Conservation (phyloP, 2,888 invertebrate species). For the Phengaris alcon region DNA sequence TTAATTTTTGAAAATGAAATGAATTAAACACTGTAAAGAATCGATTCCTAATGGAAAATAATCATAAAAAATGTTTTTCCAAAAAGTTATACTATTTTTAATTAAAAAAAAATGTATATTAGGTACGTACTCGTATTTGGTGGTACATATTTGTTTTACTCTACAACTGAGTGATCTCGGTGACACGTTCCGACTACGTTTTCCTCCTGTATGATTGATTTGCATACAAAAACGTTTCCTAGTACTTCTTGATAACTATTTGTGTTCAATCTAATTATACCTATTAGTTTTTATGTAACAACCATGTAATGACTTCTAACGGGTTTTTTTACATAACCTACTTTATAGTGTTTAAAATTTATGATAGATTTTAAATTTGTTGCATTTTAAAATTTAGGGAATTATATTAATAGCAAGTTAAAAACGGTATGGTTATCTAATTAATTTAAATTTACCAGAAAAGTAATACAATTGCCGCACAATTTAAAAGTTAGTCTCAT, state of each 20-base stretch:
- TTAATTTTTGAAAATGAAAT: too few species aligned
- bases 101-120: too few species aligned
- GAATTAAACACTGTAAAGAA: too few species aligned
- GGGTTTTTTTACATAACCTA: background rate
- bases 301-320: background rate
- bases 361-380: background rate
- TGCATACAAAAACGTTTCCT: slow-evolving; percentile 25
- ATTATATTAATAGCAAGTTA: background rate
- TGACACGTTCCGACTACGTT: slow-evolving; percentile 3
- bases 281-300: slow-evolving; percentile 15
- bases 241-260: slow-evolving; percentile 15
- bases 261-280: slow-evolving; percentile 22
- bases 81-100: too few species aligned
- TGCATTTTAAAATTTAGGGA: background rate
- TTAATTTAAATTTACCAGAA: background rate
- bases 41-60: too few species aligned
- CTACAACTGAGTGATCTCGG: background rate
- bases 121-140: too few species aligned
- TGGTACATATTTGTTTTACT: background rate
- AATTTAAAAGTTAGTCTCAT: too few species aligned
- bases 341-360: background rate
- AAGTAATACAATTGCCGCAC: background rate
- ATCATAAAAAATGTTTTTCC: too few species aligned
- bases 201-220: slow-evolving; percentile 13
- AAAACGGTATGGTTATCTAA: background rate